Evolutionary conservation across 2,888 invertebrate species (phyloP), one percentile per base, ranked within the genome.

Genomic region (Lasioglossum lativentre): DNA sequence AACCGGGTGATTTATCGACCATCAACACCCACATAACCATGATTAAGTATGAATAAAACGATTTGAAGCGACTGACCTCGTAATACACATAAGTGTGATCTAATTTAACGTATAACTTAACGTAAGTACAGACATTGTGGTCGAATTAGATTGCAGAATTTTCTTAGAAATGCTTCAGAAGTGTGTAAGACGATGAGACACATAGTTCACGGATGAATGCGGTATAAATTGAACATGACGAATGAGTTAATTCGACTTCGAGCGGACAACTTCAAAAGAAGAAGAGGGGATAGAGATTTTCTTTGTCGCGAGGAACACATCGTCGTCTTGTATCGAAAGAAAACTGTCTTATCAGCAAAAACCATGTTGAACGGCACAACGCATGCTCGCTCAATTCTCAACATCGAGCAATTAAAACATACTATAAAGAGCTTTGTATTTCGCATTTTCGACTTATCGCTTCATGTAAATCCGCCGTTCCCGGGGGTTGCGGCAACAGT

Each of bases 41-140:
- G 63, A 63, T 63, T 63, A 63, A 63, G 27, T 63, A 30, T 63
- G 63, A 63, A 63, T 63, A 63, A 63, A 63, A 63, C 30, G 63
- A 63, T 63, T 63, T 27, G 63, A 63, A 27, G 63, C 5, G 30
- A 63, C 30, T 16, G 30, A 30, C 27, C 63, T 63, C 63, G 27
- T 27, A 63, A 30, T 63, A 16, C 30, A 16, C 30, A 1, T 63
- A 30, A 27, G 63, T 30, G 63, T 63, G 63, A 63, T 63, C 63
- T 63, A 63, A 63, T 59, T 59, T 59, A 27, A 63, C n/a, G n/a
- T n/a, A n/a, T n/a, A n/a, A n/a, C n/a, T n/a, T n/a, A n/a, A n/a
- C n/a, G 30, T 16, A 16, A 16, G 6, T n/a, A 6, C 63, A 16
- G 30, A 63, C 16, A 63, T 63, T 63, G 27, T 16, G 30, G 30